phyloP scores from a whole-genome alignment of 2,113 vertebrate species.

The Aleadryas rufinucha region DNA sequence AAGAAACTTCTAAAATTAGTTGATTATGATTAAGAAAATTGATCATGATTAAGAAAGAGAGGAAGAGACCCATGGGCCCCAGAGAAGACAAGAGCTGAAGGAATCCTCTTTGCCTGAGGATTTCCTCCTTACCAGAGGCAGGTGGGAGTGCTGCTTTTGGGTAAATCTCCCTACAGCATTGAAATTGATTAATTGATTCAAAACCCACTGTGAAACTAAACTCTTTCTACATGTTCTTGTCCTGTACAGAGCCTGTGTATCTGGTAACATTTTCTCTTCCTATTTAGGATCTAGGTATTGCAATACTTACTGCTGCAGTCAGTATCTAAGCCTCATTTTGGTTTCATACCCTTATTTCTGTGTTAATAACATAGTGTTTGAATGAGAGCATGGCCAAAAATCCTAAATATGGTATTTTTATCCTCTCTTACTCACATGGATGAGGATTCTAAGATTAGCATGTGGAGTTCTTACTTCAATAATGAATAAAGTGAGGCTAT shows the following conservation, averaged over 20 bases:
- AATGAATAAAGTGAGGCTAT: background rate
- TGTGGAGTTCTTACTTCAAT: background rate
- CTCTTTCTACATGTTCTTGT: background rate
- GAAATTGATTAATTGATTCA: background rate
- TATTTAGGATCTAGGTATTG: background rate
- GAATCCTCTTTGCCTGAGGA: background rate
- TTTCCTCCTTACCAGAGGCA: background rate
- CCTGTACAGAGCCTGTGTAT: background rate
- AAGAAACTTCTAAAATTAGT: background rate
- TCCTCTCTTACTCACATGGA: background rate
- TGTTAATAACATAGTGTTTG: background rate
- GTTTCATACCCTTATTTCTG: background rate
- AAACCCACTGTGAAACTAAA: background rate
- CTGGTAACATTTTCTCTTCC: background rate
- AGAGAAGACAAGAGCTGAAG: background rate
- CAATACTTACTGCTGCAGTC: background rate
- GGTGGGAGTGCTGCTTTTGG: background rate
- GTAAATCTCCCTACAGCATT: background rate
- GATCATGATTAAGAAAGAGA: background rate
- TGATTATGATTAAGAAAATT: background rate
- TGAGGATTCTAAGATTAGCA: background rate
- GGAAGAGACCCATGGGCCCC: background rate
- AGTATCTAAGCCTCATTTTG: background rate
- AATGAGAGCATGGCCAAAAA: background rate
- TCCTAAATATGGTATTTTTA: background rate